Conservation (phyloP, 1,140 invertebrate genomes). For the Ceratina calcarata region DNA sequence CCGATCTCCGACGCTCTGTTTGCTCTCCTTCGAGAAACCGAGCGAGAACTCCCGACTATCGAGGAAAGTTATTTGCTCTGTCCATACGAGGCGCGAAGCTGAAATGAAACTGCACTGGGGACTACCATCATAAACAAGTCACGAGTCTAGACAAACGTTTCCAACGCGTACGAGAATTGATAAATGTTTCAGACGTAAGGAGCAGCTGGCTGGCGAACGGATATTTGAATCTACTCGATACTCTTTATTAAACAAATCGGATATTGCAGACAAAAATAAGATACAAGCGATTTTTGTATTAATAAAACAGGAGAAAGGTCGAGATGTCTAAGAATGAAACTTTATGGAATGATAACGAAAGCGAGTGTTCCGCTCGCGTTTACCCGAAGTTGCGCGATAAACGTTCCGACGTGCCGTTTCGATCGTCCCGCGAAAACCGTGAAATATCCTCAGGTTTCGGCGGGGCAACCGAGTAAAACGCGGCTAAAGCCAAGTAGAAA, state of each 20-base stretch:
- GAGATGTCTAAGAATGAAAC: neutral
- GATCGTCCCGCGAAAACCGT: conserved; percentile 62
- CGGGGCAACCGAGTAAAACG: conserved; percentile 18
- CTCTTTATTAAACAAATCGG: no score
- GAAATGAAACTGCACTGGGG: conserved; percentile 41
- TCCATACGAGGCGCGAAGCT: conserved; percentile 55
- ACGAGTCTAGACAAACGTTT: conserved; percentile 39
- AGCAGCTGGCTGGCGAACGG: neutral
- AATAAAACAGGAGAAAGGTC: no score
- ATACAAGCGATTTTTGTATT: no score
- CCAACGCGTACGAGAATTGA: conserved; percentile 9
- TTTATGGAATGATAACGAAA: conserved; percentile 17
- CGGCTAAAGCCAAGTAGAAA: conserved; percentile 45
- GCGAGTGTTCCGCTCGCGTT: conserved; percentile 37
- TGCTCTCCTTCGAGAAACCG: conserved; percentile 43
- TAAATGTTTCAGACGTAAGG: conserved; percentile 49
- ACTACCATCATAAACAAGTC: conserved; percentile 56
- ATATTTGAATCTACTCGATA: conserved; percentile 7
- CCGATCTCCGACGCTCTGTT: conserved; percentile 17
- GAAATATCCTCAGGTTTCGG: conserved; percentile 60
- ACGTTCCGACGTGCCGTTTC: conserved; percentile 36
- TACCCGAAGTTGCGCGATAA: conserved; percentile 43
- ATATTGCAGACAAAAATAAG: no score
- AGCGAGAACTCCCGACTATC: conserved; percentile 44
- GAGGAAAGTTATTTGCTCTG: conserved; percentile 61